Evolutionary conservation across 23 tunicate genomes (phyloP), one percentile per base, ranked within the genome.

Genomic region (Oikopleura dioica): DNA sequence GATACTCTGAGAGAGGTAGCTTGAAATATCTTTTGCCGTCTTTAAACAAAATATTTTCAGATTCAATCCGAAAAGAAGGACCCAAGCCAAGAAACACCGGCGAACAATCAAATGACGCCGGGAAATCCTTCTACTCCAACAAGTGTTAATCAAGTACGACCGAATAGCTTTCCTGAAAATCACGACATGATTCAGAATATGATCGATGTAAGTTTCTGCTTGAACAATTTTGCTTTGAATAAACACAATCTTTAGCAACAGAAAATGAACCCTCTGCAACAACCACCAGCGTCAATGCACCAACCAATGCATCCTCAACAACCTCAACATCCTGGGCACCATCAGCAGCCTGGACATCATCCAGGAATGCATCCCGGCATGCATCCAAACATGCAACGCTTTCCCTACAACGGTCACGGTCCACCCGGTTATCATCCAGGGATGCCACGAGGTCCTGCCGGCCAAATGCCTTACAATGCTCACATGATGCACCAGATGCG

Each of bases 341-440:
- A n/a, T n/a, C n/a, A n/a, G n/a, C n/a, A n/a, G n/a, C n/a, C n/a
- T n/a, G n/a, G n/a, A n/a, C n/a, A n/a, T n/a, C n/a, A n/a, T n/a
- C n/a, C n/a, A n/a, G n/a, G n/a, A n/a, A n/a, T n/a, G n/a, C 26
- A 63, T 28, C 72, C 72, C 30, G 55, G 55, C 55, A 63, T 63
- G 72, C 72, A 31, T 2, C 72, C 72, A 23, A 63, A 23, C 2
- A 63, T 63, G 33, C 72, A 31, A 28, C 16, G 55, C 55, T 63
- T 12, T 63, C 72, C 72, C 4, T 23, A 31, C 29, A 63, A 12
- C 30, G 55, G 55, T 9, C 16, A 44, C 55, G 9, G 9, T 44
- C 72, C 72, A 24, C 16, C 55, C 55, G 55, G 55, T 44, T 63
- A 63, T 28, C 72, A 63, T 28, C 72, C 72, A 24, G 72, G 72